phyloP scores from a whole-genome alignment of 23 tunicate genomes.

The Corella eumyota region DNA sequence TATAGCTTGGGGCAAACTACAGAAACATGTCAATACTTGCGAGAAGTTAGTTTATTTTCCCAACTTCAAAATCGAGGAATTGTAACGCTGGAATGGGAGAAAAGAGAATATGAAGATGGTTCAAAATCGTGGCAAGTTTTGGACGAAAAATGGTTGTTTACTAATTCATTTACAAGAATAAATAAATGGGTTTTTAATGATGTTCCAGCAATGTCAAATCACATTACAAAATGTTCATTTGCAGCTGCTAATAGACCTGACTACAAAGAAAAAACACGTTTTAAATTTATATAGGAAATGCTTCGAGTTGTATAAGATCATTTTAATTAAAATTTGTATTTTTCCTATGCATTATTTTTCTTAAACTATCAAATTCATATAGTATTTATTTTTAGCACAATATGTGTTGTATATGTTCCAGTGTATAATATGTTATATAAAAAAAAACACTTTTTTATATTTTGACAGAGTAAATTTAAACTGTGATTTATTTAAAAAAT shows the following conservation, averaged over 20 bases:
- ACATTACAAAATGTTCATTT: slow-evolving; percentile 5
- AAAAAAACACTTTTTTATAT: no score
- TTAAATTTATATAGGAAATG: not conserved
- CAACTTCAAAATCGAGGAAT: slow-evolving; percentile 38
- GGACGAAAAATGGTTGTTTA: slow-evolving; percentile 14
- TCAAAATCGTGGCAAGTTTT: slow-evolving; percentile 23
- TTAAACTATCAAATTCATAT: no score
- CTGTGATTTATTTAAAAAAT: no score
- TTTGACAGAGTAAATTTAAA: no score
- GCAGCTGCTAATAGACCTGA: not conserved
- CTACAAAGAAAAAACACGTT: not conserved
- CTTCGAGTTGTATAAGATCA: not conserved
- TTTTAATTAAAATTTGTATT: no score
- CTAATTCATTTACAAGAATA: slow-evolving; percentile 12
- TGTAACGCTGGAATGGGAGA: slow-evolving; percentile 47
- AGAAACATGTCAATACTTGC: slow-evolving; percentile 38
- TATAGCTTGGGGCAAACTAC: slow-evolving; percentile 47
- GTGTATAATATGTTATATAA: no score
- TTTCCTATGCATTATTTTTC: no score
- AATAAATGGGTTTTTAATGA: slow-evolving; percentile 11
- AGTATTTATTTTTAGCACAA: no score
- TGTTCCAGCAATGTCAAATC: slow-evolving; percentile 9
- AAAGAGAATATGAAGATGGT: slow-evolving; percentile 29
- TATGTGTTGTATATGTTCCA: no score
- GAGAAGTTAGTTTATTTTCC: slow-evolving; percentile 19